phyloP scores from a whole-genome alignment of 2,113 vertebrate species.

The Tragelaphus scriptus region DNA sequence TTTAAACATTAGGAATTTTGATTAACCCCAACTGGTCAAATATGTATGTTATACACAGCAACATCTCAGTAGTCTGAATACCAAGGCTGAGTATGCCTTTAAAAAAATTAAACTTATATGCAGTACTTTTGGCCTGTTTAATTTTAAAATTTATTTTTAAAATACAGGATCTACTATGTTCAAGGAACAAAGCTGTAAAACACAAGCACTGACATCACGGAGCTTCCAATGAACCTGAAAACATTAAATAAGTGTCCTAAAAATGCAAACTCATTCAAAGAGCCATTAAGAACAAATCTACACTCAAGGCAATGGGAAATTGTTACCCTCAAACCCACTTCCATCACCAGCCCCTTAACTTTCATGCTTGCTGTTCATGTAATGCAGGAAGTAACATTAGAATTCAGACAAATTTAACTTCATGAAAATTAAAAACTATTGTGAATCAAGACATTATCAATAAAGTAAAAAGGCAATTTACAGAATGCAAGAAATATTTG shows the following conservation, averaged over 20 bases:
- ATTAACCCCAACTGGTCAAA: constrained; percentile 13
- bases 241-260: not conserved
- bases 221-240: not conserved
- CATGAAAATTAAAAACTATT: not conserved
- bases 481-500: not conserved
- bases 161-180: not conserved
- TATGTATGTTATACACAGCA: not conserved
- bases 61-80: not conserved
- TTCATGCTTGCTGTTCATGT: not conserved
- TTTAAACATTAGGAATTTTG: constrained; percentile 33
- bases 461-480: not conserved
- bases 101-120: not conserved
- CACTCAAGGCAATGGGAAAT: not conserved
- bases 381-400: not conserved
- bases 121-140: not conserved
- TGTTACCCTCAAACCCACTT: not conserved
- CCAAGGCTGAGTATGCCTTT: not conserved
- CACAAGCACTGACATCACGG: not conserved
- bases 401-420: not conserved
- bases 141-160: not conserved
- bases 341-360: not conserved
- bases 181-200: not conserved
- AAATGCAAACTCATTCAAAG: not conserved
- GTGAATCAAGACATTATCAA: not conserved
- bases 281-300: not conserved